Conservation (phyloP, 92 coral and sea anemone genomes). For the Montipora capitata region DNA sequence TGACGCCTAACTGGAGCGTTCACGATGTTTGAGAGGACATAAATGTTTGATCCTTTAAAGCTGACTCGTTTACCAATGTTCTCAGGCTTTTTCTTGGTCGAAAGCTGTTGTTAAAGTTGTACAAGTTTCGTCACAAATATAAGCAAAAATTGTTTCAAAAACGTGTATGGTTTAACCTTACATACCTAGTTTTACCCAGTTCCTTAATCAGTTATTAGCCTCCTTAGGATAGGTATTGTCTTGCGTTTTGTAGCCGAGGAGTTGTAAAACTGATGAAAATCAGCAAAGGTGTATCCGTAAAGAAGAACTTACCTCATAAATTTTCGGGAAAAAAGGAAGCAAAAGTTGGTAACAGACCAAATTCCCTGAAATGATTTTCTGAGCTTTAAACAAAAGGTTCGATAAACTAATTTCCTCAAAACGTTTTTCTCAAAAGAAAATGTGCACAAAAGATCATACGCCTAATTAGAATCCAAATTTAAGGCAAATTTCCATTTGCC, state of each 20-base stretch:
- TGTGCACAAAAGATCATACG: conserved; percentile 40
- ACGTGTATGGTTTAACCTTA: not conserved
- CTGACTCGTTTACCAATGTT: too few species aligned
- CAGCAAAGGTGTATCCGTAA: not conserved
- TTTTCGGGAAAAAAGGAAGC: not conserved
- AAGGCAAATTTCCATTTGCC: conserved; percentile 37
- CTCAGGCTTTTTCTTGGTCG: too few species aligned
- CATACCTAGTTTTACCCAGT: not conserved
- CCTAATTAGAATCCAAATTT: conserved; percentile 39
- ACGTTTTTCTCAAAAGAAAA: conserved; percentile 22
- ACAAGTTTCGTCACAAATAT: conserved; percentile 4
- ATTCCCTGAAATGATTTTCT: conserved; percentile 5
- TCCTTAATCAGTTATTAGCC: not conserved
- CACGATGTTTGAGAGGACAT: too few species aligned
- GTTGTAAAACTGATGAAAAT: not conserved
- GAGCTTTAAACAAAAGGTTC: conserved; percentile 26
- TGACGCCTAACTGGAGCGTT: too few species aligned
- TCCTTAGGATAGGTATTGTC: too few species aligned
- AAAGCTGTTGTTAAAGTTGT: not conserved
- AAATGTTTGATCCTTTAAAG: too few species aligned
- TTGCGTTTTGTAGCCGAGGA: not conserved
- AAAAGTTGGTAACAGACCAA: not conserved
- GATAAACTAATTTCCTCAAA: conserved; percentile 42
- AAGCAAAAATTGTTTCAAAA: not conserved
- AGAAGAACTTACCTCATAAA: not conserved